Evolutionary conservation across 2,888 invertebrate genomes (phyloP).

Genomic region (Clunio marinus): DNA sequence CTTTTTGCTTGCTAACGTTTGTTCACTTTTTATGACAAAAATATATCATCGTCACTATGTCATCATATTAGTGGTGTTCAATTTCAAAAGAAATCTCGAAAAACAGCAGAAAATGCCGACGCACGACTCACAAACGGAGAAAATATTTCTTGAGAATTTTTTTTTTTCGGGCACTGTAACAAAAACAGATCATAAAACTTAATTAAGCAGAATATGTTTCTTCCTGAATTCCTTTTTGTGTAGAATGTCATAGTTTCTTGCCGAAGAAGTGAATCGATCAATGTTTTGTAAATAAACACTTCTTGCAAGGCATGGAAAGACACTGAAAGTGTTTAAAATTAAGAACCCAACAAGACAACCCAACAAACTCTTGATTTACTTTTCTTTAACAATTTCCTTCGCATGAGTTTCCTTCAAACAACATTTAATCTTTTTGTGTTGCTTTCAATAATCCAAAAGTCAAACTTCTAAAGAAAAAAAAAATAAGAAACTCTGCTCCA

Average conservation of each 20-base stretch:
- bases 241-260: not conserved
- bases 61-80: constrained; percentile 21
- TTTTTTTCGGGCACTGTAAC: not conserved
- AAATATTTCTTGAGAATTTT: not conserved
- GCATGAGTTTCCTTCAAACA: no score
- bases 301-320: not conserved
- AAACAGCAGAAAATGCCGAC: constrained; percentile 4
- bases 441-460: not conserved
- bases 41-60: constrained; percentile 16
- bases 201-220: constrained; percentile 26
- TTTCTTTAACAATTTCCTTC: no score
- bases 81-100: constrained; percentile 1
- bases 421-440: not conserved
- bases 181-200: constrained; percentile 21
- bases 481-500: no score
- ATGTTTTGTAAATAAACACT: constrained; percentile 38
- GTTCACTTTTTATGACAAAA: not conserved
- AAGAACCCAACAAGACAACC: no score
- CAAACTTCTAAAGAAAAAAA: not conserved
- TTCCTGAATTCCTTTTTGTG: not conserved
- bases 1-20: no score
- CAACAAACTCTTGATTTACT: no score
- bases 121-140: not conserved
- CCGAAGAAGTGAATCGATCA: constrained; percentile 8
- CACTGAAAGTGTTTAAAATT: not conserved